phyloP scores from a whole-genome alignment of 2,888 invertebrate genomes.

The Bembecia ichneumoniformis region DNA sequence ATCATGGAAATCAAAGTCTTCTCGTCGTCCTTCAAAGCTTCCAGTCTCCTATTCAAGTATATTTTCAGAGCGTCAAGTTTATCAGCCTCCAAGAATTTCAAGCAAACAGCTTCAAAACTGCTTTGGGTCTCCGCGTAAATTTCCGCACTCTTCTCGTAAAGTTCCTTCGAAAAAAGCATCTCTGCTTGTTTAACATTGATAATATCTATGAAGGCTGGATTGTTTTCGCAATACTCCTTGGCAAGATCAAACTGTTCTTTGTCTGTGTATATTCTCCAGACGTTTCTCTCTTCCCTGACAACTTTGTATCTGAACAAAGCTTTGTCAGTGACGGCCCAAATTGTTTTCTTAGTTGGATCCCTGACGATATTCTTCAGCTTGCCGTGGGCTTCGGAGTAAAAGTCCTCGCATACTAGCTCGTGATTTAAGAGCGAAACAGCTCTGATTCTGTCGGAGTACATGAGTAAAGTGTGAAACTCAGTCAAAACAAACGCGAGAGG shows the following conservation, averaged over 20 bases:
- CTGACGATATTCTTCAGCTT: constrained; percentile 84
- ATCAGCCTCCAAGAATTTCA: constrained; percentile 88
- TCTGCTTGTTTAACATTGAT: constrained; percentile 93
- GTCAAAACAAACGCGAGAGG: constrained; percentile 87
- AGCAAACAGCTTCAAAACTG: constrained; percentile 94
- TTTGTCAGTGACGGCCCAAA: constrained; percentile 91
- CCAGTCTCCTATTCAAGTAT: constrained; percentile 88
- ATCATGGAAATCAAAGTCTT: constrained; percentile 93
- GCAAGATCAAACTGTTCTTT: constrained; percentile 89
- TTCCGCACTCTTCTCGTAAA: constrained; percentile 87
- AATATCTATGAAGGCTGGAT: constrained; percentile 85
- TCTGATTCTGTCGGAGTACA: constrained; percentile 87
- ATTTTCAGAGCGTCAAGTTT: constrained; percentile 89
- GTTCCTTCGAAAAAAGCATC: constrained; percentile 81
- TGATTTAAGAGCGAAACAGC: constrained; percentile 89
- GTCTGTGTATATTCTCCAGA: constrained; percentile 91
- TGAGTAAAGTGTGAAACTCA: constrained; percentile 89
- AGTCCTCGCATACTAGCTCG: constrained; percentile 88
- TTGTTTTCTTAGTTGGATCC: constrained; percentile 82
- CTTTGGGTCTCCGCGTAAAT: constrained; percentile 91
- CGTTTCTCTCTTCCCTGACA: constrained; percentile 84
- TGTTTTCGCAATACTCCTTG: constrained; percentile 85
- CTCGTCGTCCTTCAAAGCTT: constrained; percentile 79
- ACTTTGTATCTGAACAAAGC: constrained; percentile 90
- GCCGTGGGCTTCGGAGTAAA: constrained; percentile 84